Evolutionary conservation across 2,888 invertebrate genomes (phyloP).

Genomic region (Peribatodes rhomboidaria): DNA sequence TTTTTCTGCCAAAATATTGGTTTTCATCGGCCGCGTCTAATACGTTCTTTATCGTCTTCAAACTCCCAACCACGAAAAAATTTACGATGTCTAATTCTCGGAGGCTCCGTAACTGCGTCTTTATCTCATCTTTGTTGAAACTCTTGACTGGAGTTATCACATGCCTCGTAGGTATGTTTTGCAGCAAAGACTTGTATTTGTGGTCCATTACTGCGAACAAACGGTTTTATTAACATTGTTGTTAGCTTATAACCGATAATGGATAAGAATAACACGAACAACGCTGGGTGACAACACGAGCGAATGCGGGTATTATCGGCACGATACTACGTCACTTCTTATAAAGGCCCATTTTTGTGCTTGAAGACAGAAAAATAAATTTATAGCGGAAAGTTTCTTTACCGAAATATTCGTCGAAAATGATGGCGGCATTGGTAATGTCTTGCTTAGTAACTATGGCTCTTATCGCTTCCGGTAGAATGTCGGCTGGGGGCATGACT

Average conservation of each 20-base stretch:
- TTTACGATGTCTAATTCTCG: slow-evolving; percentile 95
- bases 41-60: slow-evolving; percentile 89
- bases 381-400: slow-evolving; percentile 51
- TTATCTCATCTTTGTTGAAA: slow-evolving; percentile 87
- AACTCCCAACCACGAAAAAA: slow-evolving; percentile 93
- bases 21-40: slow-evolving; percentile 90
- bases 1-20: slow-evolving; percentile 93
- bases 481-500: slow-evolving; percentile 94
- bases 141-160: slow-evolving; percentile 90
- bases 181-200: slow-evolving; percentile 95
- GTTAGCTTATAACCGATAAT: slow-evolving; percentile 41
- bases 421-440: slow-evolving; percentile 96
- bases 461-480: slow-evolving; percentile 93
- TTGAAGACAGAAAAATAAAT: background rate
- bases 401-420: slow-evolving; percentile 96
- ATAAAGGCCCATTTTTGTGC: slow-evolving; percentile 6
- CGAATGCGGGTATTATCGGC: slow-evolving; percentile 40
- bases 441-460: slow-evolving; percentile 94
- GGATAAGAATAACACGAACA: slow-evolving; percentile 33
- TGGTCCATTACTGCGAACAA: slow-evolving; percentile 93
- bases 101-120: slow-evolving; percentile 90
- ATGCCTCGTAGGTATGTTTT: slow-evolving; percentile 96
- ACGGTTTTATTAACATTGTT: slow-evolving; percentile 47
- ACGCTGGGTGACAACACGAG: slow-evolving; percentile 32
- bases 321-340: slow-evolving; percentile 22